Evolutionary conservation across 2,888 invertebrate species (phyloP).

Genomic region (Drosophila colorata): DNA sequence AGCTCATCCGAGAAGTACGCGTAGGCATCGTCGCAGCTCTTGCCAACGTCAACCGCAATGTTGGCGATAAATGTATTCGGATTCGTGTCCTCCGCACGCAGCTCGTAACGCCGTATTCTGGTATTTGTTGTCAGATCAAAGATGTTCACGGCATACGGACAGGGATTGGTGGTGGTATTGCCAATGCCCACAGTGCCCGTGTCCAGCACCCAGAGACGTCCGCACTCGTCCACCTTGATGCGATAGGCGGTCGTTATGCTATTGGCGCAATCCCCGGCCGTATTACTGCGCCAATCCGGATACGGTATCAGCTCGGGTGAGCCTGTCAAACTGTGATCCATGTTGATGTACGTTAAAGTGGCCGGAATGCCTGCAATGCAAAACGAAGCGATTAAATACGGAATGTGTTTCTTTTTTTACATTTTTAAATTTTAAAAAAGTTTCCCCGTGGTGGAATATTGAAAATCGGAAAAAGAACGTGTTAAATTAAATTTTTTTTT

Average conservation of each 20-base stretch:
- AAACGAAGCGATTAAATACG: neutral
- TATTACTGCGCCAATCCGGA: conserved; percentile 91
- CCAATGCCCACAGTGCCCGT: conserved; percentile 93
- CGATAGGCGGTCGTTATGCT: conserved; percentile 92
- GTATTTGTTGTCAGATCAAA: conserved; percentile 91
- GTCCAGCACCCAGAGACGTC: conserved; percentile 93
- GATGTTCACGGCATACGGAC: conserved; percentile 92
- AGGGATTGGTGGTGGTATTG: conserved; percentile 90
- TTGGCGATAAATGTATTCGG: conserved; percentile 93
- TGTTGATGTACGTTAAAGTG: conserved; percentile 91
- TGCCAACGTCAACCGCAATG: conserved; percentile 92
- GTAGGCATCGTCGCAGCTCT: conserved; percentile 90
- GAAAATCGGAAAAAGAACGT: too few relatives aligned
- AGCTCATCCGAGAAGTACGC: conserved; percentile 94
- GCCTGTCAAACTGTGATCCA: conserved; percentile 88
- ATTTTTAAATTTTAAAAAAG: too few relatives aligned
- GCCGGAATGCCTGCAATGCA: conserved; percentile 89
- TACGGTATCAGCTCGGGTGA: conserved; percentile 92
- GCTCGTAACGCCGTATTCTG: conserved; percentile 89
- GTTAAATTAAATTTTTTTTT: too few relatives aligned
- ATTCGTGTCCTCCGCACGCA: conserved; percentile 90
- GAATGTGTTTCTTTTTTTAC: too few relatives aligned
- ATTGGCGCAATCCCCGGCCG: conserved; percentile 90
- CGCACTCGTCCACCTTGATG: conserved; percentile 91
- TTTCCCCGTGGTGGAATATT: too few relatives aligned